These are phyloP conservation scores for Hylia prasina DNA, from an alignment of 2,113 vertebrate genomes.

Conservation along the genomic window DNA sequence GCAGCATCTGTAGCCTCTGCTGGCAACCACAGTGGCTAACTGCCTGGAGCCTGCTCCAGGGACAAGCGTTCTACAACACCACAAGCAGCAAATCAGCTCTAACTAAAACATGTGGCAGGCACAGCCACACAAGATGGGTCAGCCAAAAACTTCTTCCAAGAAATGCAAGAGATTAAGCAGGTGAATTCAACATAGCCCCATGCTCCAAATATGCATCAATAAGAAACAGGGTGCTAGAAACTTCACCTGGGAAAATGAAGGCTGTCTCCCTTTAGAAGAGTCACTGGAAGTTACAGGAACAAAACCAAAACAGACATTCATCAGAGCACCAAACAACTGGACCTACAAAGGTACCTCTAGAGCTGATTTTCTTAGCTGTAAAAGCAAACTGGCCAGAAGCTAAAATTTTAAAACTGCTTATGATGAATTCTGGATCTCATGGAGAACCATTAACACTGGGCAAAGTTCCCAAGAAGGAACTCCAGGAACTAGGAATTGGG, in stretches of 20 bases:
- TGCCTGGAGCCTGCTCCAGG: background rate
- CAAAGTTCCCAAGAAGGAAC: background rate
- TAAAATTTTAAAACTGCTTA: background rate
- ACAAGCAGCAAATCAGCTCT: background rate
- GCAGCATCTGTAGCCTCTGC: background rate
- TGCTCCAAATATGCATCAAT: background rate
- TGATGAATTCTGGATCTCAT: background rate
- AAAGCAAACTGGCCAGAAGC: background rate
- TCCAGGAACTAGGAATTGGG: background rate
- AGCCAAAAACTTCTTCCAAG: background rate
- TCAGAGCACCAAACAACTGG: background rate
- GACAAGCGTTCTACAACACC: accelerated
- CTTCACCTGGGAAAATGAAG: background rate
- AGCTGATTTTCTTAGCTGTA: background rate
- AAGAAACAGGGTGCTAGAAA: background rate
- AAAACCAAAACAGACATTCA: background rate
- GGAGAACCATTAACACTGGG: background rate
- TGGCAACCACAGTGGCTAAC: background rate
- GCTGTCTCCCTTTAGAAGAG: background rate
- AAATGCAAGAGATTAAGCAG: background rate
- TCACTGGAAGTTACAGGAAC: background rate
- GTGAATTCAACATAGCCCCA: background rate
- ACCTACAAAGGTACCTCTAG: background rate
- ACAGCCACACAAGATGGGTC: background rate
- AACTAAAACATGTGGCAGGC: background rate